A percentile compares a stretch with the other conserved stretches of the same genome.
phyloP scores from a whole-genome alignment of 2,888 invertebrate genomes.

The Hypercompe scribonia region DNA sequence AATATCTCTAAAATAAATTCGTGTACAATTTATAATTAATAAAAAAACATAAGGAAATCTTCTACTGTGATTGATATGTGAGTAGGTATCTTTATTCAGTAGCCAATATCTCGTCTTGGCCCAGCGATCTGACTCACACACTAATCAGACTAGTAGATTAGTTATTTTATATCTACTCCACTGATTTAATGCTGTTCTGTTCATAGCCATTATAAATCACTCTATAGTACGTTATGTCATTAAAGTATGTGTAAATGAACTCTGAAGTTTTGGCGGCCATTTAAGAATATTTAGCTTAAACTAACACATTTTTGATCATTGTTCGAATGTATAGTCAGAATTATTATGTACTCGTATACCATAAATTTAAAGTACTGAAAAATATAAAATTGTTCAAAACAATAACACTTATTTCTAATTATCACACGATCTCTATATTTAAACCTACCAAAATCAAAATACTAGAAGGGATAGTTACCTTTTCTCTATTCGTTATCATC shows the following conservation, averaged over 20 bases:
- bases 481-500: too few relatives aligned
- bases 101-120: conserved; percentile 26
- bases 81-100: background rate
- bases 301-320: background rate
- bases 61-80: background rate
- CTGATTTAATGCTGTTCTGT: conserved; percentile 10
- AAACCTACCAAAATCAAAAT: background rate
- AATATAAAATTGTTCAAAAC: background rate
- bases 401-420: background rate
- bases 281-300: background rate
- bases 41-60: background rate
- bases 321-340: background rate
- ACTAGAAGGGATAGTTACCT: background rate
- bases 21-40: background rate
- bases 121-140: conserved; percentile 40
- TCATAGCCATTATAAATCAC: background rate
- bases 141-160: conserved; percentile 35
- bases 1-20: background rate
- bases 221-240: background rate
- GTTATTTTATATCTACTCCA: conserved; percentile 33
- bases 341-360: background rate
- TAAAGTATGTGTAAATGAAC: background rate
- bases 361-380: background rate
- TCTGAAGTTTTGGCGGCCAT: background rate
- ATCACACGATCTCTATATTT: background rate